A percentile compares a stretch with the other conserved stretches of the same genome.
Evolutionary conservation across 2,113 vertebrate species (phyloP).

Genomic region (Coryphaenoides rupestris): DNA sequence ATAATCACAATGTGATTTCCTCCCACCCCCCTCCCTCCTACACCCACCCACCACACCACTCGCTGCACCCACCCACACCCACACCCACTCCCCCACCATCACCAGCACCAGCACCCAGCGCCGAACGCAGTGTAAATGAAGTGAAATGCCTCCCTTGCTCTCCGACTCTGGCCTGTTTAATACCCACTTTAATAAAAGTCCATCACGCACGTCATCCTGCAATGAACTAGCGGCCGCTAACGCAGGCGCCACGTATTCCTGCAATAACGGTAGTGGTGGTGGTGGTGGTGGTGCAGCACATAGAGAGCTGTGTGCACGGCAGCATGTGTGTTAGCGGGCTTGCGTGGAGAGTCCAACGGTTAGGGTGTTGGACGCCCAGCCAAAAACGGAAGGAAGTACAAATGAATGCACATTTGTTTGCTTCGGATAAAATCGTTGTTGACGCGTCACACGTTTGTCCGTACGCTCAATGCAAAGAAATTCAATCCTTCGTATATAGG

Average conservation of each 20-base stretch:
- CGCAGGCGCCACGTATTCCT: conserved; percentile 50
- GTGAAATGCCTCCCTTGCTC: conserved; percentile 81
- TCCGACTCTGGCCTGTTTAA: conserved; percentile 78
- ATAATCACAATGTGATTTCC: conserved; percentile 90
- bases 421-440: too few relatives aligned
- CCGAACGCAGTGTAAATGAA: conserved; percentile 89
- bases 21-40: conserved; percentile 80
- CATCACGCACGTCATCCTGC: conserved; percentile 67
- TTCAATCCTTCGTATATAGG: too few relatives aligned
- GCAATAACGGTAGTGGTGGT: conserved; percentile 22
- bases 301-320: too few relatives aligned
- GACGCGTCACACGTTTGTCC: too few relatives aligned
- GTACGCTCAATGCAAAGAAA: too few relatives aligned
- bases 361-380: too few relatives aligned
- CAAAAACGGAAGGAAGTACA: too few relatives aligned
- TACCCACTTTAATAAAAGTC: conserved; percentile 81
- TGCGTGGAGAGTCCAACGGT: too few relatives aligned
- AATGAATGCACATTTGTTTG: too few relatives aligned
- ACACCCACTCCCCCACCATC: conserved; percentile 53
- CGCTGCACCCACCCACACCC: conserved; percentile 71
- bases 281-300: too few relatives aligned
- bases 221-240: conserved; percentile 53
- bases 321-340: too few relatives aligned
- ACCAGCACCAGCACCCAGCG: conserved; percentile 69
- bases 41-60: conserved; percentile 59